These are phyloP conservation scores for Oryctolagus cuniculus DNA, from an alignment of 2,113 vertebrate species.

Conservation along the genomic window DNA sequence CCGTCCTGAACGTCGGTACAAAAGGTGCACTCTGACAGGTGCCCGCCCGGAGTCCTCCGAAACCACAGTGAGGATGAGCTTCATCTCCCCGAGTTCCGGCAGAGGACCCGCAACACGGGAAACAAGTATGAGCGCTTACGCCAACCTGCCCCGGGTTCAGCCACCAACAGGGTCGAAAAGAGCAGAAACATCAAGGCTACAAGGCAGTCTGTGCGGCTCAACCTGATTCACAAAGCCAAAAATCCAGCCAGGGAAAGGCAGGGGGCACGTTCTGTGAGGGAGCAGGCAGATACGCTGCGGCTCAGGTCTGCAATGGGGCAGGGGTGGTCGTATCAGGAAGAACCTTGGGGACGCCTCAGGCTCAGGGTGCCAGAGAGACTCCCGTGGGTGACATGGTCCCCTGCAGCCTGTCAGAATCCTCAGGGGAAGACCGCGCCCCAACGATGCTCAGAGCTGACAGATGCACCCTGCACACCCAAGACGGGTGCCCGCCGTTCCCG, in stretches of 20 bases:
- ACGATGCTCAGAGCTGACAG: neutral
- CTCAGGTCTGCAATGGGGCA: neutral
- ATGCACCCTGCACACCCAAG: slow-evolving; percentile 50
- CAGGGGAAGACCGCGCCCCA: slow-evolving; percentile 49
- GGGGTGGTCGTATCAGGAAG: neutral
- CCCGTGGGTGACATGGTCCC: slow-evolving; percentile 31
- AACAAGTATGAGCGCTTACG: neutral
- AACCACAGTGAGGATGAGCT: slow-evolving; percentile 23
- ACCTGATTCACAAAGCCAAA: neutral
- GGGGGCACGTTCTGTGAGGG: no score
- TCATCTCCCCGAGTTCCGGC: neutral
- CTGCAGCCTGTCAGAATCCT: slow-evolving; percentile 54
- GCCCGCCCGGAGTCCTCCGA: neutral
- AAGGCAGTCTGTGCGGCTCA: neutral
- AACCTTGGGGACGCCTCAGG: neutral
- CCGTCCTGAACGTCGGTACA: neutral
- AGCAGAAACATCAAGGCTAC: neutral
- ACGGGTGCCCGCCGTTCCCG: neutral
- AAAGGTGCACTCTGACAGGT: neutral
- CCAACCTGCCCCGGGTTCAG: neutral
- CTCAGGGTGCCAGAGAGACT: neutral
- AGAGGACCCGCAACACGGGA: slow-evolving; percentile 8
- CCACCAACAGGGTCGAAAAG: neutral
- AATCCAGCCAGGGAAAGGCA: neutral
- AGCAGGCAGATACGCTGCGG: no score